These are phyloP conservation scores for Scaeva pyrastri DNA, from an alignment of 2,888 invertebrate species.

Conservation along the genomic window DNA sequence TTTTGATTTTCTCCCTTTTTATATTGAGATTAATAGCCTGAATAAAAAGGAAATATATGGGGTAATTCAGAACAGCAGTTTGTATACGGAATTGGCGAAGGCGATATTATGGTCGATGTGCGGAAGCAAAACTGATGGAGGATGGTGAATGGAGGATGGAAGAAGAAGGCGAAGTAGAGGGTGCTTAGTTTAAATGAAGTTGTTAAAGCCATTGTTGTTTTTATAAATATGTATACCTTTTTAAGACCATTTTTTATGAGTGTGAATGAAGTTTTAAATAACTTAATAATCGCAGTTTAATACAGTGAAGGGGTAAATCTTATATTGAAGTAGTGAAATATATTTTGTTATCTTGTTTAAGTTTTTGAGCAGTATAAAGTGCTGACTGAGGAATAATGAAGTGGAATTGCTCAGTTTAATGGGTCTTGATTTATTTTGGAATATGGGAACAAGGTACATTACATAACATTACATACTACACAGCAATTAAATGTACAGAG, in stretches of 20 bases:
- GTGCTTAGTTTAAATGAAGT: constrained; percentile 44
- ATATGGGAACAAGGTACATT: too few species aligned
- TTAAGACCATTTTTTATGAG: neutral
- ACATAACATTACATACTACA: too few species aligned
- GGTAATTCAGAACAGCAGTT: constrained; percentile 16
- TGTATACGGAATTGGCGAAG: neutral
- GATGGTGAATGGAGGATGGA: constrained; percentile 13
- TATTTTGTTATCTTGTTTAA: neutral
- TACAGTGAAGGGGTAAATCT: neutral
- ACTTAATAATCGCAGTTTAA: neutral
- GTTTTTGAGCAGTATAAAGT: neutral
- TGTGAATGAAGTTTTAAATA: constrained; percentile 9
- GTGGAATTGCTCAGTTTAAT: too few species aligned
- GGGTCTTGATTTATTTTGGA: too few species aligned
- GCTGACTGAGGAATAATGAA: too few species aligned
- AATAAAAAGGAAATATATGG: constrained; percentile 34
- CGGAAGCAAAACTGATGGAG: constrained; percentile 3
- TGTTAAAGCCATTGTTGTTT: constrained; percentile 18
- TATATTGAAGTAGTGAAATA: neutral
- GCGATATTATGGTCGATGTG: neutral
- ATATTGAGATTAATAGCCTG: constrained; percentile 42
- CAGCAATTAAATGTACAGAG: too few species aligned
- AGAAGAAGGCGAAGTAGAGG: constrained; percentile 13
- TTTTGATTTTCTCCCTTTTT: constrained; percentile 29
- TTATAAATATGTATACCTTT: too few species aligned